Conservation (phyloP, 2,113 vertebrate genomes). For the Ursus arctos region DNA sequence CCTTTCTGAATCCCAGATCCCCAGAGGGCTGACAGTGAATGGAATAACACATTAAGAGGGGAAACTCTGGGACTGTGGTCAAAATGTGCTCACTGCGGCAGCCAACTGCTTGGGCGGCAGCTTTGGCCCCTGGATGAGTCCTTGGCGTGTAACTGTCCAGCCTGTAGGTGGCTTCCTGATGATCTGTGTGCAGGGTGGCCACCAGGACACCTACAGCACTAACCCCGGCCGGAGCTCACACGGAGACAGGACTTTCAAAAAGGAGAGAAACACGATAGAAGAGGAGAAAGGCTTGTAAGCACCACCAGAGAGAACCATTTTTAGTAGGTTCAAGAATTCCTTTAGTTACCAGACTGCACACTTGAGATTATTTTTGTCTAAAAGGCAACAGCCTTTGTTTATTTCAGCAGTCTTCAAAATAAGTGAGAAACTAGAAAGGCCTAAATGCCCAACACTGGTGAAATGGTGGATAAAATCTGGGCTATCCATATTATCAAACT, state of each 20-base stretch:
- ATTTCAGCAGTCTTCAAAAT: constrained; percentile 2
- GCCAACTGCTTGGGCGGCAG: background rate
- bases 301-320: background rate
- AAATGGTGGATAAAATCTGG: background rate
- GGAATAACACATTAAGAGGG: background rate
- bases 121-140: background rate
- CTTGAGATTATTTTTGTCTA: constrained; percentile 26
- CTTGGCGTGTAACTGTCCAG: background rate
- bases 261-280: background rate
- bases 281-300: background rate
- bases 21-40: background rate
- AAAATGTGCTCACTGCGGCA: background rate
- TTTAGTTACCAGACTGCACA: background rate
- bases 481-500: background rate
- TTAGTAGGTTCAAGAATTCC: constrained; percentile 21
- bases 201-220: background rate
- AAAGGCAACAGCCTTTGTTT: background rate
- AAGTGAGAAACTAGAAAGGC: background rate
- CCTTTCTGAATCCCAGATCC: background rate
- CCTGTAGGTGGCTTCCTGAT: background rate
- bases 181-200: background rate
- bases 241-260: background rate
- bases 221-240: background rate
- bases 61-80: background rate
- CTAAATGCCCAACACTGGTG: background rate